phyloP scores from a whole-genome alignment of 2,888 invertebrate genomes.

The Xestia sexstrigata region DNA sequence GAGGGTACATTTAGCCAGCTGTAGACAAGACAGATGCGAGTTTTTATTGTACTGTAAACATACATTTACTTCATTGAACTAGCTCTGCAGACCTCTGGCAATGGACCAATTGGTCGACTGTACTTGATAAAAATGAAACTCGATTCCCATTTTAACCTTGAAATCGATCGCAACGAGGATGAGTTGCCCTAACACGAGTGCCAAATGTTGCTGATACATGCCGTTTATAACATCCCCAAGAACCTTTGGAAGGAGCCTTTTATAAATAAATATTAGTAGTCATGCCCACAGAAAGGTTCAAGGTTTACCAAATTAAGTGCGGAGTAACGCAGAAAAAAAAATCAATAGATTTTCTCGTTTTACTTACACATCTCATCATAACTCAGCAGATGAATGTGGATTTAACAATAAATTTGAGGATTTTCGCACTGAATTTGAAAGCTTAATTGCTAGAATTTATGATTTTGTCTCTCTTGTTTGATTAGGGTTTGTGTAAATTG shows the following conservation, averaged over 20 bases:
- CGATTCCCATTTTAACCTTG: constrained; percentile 14
- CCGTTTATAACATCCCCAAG: constrained; percentile 27
- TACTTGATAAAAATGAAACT: constrained; percentile 26
- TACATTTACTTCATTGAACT: constrained; percentile 15
- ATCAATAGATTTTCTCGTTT: constrained; percentile 30
- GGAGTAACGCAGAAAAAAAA: constrained; percentile 29
- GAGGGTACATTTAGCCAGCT: constrained; percentile 29
- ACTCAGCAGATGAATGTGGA: constrained; percentile 20
- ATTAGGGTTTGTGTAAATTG: constrained; percentile 2
- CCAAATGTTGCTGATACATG: constrained; percentile 40
- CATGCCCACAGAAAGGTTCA: constrained; percentile 47
- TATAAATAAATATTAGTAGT: constrained; percentile 47
- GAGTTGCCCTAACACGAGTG: constrained; percentile 26
- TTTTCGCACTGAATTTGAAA: constrained; percentile 4
- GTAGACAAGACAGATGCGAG: constrained; percentile 10
- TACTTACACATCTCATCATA: constrained; percentile 41
- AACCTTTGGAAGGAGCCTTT: constrained; percentile 16
- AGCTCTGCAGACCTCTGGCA: constrained; percentile 27
- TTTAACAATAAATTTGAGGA: constrained; percentile 15
- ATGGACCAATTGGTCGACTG: constrained; percentile 19
- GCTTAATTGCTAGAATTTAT: constrained; percentile 7
- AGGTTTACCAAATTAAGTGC: constrained; percentile 40
- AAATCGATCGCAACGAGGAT: constrained; percentile 25
- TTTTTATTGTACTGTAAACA: constrained; percentile 35
- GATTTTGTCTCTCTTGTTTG: background rate